Evolutionary conservation across 2,888 invertebrate species (phyloP), one percentile per base, ranked within the genome.

Genomic region (Platerodrilus igneus): DNA sequence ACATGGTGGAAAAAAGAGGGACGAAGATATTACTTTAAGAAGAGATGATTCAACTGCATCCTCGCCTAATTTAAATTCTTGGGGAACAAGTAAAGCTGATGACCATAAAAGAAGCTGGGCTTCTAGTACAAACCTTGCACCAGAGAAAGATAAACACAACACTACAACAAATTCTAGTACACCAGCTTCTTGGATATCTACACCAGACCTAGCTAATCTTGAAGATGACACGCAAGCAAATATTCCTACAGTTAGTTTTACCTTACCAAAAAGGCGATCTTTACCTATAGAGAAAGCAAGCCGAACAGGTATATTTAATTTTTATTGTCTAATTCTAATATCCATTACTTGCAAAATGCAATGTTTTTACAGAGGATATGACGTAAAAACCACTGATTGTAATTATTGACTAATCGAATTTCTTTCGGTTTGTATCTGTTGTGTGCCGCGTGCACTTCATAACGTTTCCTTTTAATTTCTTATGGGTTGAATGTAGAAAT

Each of bases 151-250:
- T 31, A 49, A 41, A 21, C 53, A 50, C 28, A 52, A 50, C 35
- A 57, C 49, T 38, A 55, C 45, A 44, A 48, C 42, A 28, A 53
- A 54, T 41, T 52, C 45, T 37, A 55, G 50, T 21, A 60, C 58
- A 37, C 66, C 67, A 29, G 71, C 79, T 53, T 81, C 85, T 53
- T 89, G 88, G 88, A 84, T 83, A 59, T 89, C 88, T 51, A 85
- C 87, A 52, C 85, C 86, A 54, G 87, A 88, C 70, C 73, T 88
- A 62, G 82, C 81, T 46, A 78, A 79, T 51, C 68, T 74, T 58
- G 64, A 69, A 54, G 77, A 77, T 51, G 74, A 74, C 56, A 72
- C 78, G 42, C 78, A 76, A 55, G 76, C 82, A 31, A 70, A 69
- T 48, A 75, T 81, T 53, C 67, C 66, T 22, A 82, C 83, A 30